Conservation (phyloP, 2,797 vertebrate genomes). For the Oreochromis grahami region DNA sequence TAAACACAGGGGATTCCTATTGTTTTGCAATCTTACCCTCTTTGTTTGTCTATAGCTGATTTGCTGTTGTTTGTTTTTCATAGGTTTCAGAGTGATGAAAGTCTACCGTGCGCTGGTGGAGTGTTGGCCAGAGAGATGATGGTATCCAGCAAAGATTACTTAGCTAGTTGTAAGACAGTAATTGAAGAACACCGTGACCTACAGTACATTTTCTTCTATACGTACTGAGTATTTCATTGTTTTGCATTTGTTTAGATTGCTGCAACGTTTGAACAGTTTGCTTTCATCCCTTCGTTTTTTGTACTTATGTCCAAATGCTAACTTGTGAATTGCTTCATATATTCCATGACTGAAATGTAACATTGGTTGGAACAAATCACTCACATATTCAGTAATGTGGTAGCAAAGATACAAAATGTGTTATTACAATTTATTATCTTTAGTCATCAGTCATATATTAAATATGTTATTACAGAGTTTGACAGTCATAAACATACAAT, state of each 20-base stretch:
- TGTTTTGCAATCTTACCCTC: neutral
- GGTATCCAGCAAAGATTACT: slow-evolving; percentile 78
- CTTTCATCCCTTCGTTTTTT: neutral
- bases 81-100: slow-evolving; percentile 78
- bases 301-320: slow-evolving; percentile 32
- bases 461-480: slow-evolving; percentile 52
- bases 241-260: slow-evolving; percentile 79
- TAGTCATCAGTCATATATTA: slow-evolving; percentile 41
- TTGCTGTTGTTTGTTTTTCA: slow-evolving; percentile 74
- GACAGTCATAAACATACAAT: slow-evolving; percentile 38
- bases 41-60: slow-evolving; percentile 62
- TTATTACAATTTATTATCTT: slow-evolving; percentile 19
- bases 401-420: slow-evolving; percentile 17
- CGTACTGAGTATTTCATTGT: slow-evolving; percentile 74
- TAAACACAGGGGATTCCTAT: slow-evolving; percentile 79
- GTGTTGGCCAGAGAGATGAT: slow-evolving; percentile 67
- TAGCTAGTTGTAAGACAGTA: slow-evolving; percentile 43
- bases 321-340: slow-evolving; percentile 35
- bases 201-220: slow-evolving; percentile 73
- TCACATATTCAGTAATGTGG: slow-evolving; percentile 12
- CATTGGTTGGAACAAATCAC: slow-evolving; percentile 27
- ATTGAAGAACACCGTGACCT: slow-evolving; percentile 70
- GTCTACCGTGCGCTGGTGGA: slow-evolving; percentile 32
- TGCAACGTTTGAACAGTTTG: neutral
- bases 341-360: slow-evolving; percentile 2